Base-by-base conservation (phyloP, 2,797 vertebrate genomes). In the Ceyx erithaca region DNA sequence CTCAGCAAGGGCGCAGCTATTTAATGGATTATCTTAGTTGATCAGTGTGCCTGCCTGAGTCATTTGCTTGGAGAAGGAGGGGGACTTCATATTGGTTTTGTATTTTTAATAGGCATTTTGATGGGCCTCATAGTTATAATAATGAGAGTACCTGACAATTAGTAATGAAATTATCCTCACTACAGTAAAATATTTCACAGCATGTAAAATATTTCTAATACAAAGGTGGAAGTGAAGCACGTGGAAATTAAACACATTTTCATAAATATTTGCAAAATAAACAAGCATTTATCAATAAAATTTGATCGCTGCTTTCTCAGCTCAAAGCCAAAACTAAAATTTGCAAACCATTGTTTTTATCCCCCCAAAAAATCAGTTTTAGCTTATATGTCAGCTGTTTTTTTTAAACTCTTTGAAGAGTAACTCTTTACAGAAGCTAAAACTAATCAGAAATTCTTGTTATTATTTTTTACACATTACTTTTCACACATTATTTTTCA, bases 71-170 rank as follows among this genome's bases (percentile, higher is more conserved):
- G 48, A 76, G 66, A 92, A 85, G 90, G 85, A 95, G 58, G 49
- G 43, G 76, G 79, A 89, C 75, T 87, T 95, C 80, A 88, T 77
- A 91, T 92, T 86, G 73, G 3, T 91, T 95, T 89, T 95, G 73
- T 95, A 86, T 89, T 95, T 93, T 90, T 96, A 96, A 94, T 78
- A 87, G 84, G 89, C 85, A 90, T 95, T 96, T 94, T 95, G 90
- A 93, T 71, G 79, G 93, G 80, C 92, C 80, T 87, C 83, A 58
- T 22, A 89, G 86, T 89, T 93, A 85, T 37, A 94, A 91, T 88
- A 94, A 96, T 90, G 86, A 91, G 86, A 92, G 76, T 90, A 94
- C 72, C 94, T 95, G 93, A 95, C 93, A 96, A 96, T 94, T 94
- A 94, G 94, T 84, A 92, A 93, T 46, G 66, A 95, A 95, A 95